Evolutionary conservation across 2,113 vertebrate genomes (phyloP).

Genomic region (Todiramphus saurophagus): DNA sequence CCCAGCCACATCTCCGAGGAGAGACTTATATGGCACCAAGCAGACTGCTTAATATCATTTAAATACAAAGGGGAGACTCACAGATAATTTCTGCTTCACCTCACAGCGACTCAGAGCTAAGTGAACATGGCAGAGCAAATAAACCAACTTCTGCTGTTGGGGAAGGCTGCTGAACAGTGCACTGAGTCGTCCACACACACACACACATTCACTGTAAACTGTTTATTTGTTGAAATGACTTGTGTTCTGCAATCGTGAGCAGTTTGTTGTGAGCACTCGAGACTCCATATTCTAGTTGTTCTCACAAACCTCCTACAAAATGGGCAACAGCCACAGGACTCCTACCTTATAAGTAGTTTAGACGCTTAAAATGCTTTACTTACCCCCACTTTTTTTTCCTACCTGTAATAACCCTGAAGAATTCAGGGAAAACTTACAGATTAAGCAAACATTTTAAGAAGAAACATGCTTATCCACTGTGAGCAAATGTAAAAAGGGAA

Average conservation of each 20-base stretch:
- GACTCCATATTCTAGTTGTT: neutral
- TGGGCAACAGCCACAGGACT: neutral
- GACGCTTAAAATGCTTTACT: neutral
- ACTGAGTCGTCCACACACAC: neutral
- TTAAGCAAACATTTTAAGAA: neutral
- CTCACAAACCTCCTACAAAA: neutral
- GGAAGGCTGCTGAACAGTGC: neutral
- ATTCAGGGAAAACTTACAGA: neutral
- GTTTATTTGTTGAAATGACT: neutral
- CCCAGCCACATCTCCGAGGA: neutral
- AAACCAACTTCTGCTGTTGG: neutral
- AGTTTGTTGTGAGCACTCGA: neutral
- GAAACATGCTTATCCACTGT: neutral
- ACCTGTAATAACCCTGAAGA: neutral
- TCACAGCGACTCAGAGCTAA: neutral
- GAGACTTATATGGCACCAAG: neutral
- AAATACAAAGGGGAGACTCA: neutral
- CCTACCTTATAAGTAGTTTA: neutral
- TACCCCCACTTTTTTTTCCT: neutral
- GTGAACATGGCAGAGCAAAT: neutral
- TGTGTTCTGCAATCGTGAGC: neutral
- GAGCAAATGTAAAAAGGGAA: neutral
- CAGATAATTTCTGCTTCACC: neutral
- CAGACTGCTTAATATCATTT: neutral
- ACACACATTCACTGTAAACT: neutral